These are phyloP conservation scores for Hetaerina americana DNA, from an alignment of 1,140 invertebrate species.

Conservation along the genomic window DNA sequence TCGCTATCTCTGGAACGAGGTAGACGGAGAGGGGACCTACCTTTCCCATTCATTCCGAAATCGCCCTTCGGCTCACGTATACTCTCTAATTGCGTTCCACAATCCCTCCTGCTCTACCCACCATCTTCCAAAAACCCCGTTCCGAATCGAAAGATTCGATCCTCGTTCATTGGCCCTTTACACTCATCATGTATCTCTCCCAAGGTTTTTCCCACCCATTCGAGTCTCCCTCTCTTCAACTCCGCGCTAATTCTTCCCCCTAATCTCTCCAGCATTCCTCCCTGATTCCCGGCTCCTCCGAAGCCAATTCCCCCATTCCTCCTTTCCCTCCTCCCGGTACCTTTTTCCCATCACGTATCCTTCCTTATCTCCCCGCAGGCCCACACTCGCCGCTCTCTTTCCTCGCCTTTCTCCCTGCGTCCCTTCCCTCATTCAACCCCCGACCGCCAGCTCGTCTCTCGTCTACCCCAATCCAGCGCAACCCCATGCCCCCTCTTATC, in stretches of 20 bases:
- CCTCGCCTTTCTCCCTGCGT: not conserved
- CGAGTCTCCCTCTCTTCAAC: not conserved
- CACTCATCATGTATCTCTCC: not conserved
- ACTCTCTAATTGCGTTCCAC: not conserved
- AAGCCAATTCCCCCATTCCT: too few relatives aligned
- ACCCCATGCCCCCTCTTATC: too few relatives aligned
- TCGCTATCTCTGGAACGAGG: not conserved
- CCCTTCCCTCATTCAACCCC: not conserved
- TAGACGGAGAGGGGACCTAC: too few relatives aligned
- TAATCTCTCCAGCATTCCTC: too few relatives aligned
- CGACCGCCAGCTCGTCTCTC: too few relatives aligned
- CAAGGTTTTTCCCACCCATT: not conserved
- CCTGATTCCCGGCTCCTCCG: too few relatives aligned
- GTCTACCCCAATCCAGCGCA: too few relatives aligned
- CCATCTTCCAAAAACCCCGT: too few relatives aligned
- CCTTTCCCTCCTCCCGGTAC: not conserved
- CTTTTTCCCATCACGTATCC: not conserved
- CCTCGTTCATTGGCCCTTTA: not conserved
- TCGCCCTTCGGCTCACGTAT: not conserved
- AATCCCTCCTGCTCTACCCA: too few relatives aligned
- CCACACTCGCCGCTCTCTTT: not conserved
- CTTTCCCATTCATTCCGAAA: not conserved
- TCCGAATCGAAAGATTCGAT: not conserved
- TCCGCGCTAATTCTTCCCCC: not conserved
- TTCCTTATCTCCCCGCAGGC: not conserved